Percentiles rank a stretch among this genome's conserved stretches.
Evolutionary conservation across 2,113 vertebrate genomes (phyloP).

Genomic region (Ailuropoda melanoleuca): DNA sequence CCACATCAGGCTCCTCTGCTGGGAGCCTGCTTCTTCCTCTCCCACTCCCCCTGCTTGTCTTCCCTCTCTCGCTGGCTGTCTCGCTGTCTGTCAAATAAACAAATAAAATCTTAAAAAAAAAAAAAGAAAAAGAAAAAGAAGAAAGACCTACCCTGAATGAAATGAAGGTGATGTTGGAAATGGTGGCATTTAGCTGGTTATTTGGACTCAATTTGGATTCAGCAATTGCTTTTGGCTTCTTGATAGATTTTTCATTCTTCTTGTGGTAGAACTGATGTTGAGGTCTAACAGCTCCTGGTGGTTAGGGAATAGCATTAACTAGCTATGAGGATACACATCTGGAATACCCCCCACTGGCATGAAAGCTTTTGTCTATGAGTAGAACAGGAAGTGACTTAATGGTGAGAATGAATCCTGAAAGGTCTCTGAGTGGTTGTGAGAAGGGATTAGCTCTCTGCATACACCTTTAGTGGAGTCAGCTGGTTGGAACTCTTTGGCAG

Average conservation of each 20-base stretch:
- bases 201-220: not conserved
- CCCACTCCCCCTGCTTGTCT: too few species aligned
- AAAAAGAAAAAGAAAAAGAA: not conserved
- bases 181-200: not conserved
- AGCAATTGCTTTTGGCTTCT: not conserved
- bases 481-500: not conserved
- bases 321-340: not conserved
- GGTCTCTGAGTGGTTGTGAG: not conserved
- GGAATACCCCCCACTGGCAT: not conserved
- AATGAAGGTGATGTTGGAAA: not conserved
- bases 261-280: not conserved
- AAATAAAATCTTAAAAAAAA: too few species aligned
- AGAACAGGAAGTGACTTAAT: not conserved
- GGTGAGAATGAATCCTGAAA: not conserved
- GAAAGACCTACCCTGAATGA: not conserved
- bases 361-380: not conserved
- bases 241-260: constrained; percentile 30
- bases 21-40: too few species aligned
- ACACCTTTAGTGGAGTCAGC: not conserved
- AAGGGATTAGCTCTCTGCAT: not conserved
- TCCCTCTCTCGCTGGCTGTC: too few species aligned
- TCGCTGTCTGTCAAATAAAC: too few species aligned
- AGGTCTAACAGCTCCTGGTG: not conserved
- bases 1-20: too few species aligned
- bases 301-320: not conserved